These are phyloP conservation scores for Drosophila lacertosa DNA, from an alignment of 1,140 invertebrate genomes.

Conservation along the genomic window DNA sequence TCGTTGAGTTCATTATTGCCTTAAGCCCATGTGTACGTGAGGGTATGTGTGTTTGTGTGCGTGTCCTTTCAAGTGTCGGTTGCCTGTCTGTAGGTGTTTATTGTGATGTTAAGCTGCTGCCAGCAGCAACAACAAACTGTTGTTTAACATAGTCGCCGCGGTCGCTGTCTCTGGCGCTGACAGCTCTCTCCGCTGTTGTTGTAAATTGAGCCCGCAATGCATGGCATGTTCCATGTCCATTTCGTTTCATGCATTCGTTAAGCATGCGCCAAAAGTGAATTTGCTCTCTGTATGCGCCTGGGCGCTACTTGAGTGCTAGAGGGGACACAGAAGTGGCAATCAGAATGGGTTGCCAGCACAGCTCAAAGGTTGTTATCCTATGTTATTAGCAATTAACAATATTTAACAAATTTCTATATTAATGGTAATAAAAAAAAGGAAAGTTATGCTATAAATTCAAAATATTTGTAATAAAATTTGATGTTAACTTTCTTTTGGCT, in stretches of 20 bases:
- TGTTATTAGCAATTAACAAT: background rate
- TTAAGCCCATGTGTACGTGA: conserved; percentile 36
- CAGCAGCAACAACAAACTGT: conserved; percentile 67
- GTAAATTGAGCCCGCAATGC: conserved; percentile 34
- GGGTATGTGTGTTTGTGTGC: conserved; percentile 5
- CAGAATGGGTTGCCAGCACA: conserved; percentile 17
- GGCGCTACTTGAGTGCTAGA: background rate
- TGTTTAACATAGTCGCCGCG: conserved; percentile 46
- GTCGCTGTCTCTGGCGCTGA: conserved; percentile 8
- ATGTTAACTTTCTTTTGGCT: background rate
- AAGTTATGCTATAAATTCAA: background rate
- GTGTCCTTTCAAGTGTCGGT: conserved; percentile 63
- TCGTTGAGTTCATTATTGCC: conserved; percentile 73
- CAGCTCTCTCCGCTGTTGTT: conserved; percentile 29
- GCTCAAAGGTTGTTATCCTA: background rate
- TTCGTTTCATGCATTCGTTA: conserved; percentile 16
- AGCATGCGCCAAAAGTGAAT: conserved; percentile 23
- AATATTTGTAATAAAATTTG: background rate
- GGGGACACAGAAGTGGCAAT: background rate
- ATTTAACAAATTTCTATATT: background rate
- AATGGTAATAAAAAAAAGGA: background rate
- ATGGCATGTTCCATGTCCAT: conserved; percentile 28
- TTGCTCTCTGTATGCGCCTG: background rate
- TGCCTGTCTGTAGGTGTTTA: conserved; percentile 63
- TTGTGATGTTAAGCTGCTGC: conserved; percentile 65